These are phyloP conservation scores for Cromileptes altivelis DNA, from an alignment of 2,113 vertebrate genomes.

Conservation along the genomic window DNA sequence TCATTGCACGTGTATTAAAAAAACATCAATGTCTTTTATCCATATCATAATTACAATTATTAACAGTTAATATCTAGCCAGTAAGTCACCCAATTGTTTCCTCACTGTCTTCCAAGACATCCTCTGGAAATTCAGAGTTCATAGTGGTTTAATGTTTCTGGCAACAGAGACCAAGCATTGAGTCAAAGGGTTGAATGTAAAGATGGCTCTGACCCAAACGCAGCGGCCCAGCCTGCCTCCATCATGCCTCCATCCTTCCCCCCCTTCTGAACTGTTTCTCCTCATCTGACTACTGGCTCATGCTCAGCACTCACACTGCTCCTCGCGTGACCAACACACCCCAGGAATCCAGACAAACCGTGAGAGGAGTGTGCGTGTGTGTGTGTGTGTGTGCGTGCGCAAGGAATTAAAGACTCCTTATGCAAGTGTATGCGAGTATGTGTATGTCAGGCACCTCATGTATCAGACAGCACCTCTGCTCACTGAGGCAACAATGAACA, in stretches of 20 bases:
- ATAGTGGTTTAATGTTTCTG: constrained; percentile 42
- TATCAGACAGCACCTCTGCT: constrained; percentile 73
- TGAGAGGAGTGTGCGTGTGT: constrained; percentile 40
- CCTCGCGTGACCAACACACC: constrained; percentile 64
- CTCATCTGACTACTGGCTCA: constrained; percentile 48
- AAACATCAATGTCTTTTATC: not conserved
- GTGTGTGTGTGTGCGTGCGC: constrained; percentile 15
- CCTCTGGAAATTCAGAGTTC: constrained; percentile 51
- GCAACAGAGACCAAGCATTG: constrained; percentile 24
- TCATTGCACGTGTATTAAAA: not conserved
- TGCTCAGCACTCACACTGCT: constrained; percentile 37
- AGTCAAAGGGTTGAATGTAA: constrained; percentile 63
- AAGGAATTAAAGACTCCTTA: constrained; percentile 48
- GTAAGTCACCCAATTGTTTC: constrained; percentile 32
- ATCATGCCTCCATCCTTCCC: constrained; percentile 39
- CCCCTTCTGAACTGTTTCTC: constrained; percentile 33
- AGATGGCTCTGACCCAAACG: constrained; percentile 52
- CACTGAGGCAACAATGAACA: constrained; percentile 59
- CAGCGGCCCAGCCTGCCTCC: constrained; percentile 16
- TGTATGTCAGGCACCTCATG: constrained; percentile 65
- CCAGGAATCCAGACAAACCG: constrained; percentile 55
- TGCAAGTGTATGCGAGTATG: constrained; percentile 18
- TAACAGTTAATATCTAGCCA: not conserved
- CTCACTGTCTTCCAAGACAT: constrained; percentile 35
- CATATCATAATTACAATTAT: not conserved